Base-by-base conservation (phyloP, 2,888 invertebrate genomes). In the Trachelus iudaicus region DNA sequence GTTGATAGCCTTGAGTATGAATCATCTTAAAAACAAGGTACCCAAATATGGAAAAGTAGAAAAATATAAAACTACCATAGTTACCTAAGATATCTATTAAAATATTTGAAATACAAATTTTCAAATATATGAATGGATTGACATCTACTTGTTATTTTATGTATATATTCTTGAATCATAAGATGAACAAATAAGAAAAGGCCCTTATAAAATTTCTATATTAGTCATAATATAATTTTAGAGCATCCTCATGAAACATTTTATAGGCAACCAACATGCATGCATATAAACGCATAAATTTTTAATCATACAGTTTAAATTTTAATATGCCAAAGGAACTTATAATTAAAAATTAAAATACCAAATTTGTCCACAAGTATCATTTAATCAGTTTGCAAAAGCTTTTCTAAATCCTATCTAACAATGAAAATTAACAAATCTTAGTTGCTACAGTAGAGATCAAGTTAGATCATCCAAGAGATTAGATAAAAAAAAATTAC, bases 1-100 rank as follows among this genome's bases (percentile, higher is more conserved):
- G 78, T 78, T 75, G 75, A 76, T 69, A 73, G 76, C 78, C 78
- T 68, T 73, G 31, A 34, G 69, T 76, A 78, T 78, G 78, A 78
- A 78, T 78, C 78, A 78, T 35, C 75, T 76, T 30, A 76, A 78
- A 78, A 78, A 75, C 73, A 30, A 56, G 69, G 37, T 33, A 68
- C 35, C 78, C 78, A 78, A 73, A 78, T 78, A 78, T 73, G 78
- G 78, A 78, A 76, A 76, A 76, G 35, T 23, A 71, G 71, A 34
- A 23, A 15, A 71, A 30, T 56, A 56, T 56, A 23, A 2, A 56
- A 56, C 9, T 56, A 9, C 56, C 56, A 56, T 3, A 56, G 56
- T 56, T 23, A 56, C 9, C 23, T 56, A 56, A 2, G 6, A 56
- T 56, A 56, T 23, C 56, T 56, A 56, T 56, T 56, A 56, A 56